Evolutionary conservation across 2,888 invertebrate species (phyloP).

Genomic region (Galerucella nymphaeae): DNA sequence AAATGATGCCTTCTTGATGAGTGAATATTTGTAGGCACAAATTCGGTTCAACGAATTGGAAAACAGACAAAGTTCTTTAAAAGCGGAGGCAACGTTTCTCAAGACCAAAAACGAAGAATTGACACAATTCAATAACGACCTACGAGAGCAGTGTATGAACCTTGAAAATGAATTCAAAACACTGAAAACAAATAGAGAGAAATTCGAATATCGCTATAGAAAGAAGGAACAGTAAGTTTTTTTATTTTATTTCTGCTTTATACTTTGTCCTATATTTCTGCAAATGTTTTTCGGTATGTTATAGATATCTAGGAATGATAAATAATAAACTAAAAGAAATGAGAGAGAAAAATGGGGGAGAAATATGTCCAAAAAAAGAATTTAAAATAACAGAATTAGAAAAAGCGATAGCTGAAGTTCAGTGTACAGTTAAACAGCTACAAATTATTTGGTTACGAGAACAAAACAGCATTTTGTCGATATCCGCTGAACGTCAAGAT

Average conservation of each 20-base stretch:
- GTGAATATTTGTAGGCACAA: background rate
- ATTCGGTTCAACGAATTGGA: conserved; percentile 63
- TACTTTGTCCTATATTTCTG: too few species aligned
- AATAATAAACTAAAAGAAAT: conserved; percentile 68
- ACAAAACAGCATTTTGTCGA: conserved; percentile 77
- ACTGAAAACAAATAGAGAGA: conserved; percentile 65
- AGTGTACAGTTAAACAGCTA: conserved; percentile 72
- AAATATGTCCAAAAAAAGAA: conserved; percentile 69
- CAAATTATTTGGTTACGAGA: conserved; percentile 83
- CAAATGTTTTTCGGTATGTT: background rate
- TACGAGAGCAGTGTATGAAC: conserved; percentile 58
- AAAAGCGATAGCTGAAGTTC: conserved; percentile 71
- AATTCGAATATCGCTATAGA: conserved; percentile 63
- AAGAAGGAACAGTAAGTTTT: conserved; percentile 68
- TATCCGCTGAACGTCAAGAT: conserved; percentile 76
- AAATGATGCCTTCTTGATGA: too few species aligned
- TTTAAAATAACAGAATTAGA: conserved; percentile 75
- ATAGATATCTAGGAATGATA: conserved; percentile 65
- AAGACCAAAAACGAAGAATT: conserved; percentile 55
- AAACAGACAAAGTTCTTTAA: conserved; percentile 69
- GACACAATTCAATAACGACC: conserved; percentile 60
- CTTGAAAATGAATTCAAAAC: conserved; percentile 65
- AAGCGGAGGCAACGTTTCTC: conserved; percentile 71
- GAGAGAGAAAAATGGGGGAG: conserved; percentile 64
- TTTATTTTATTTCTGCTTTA: background rate